These are phyloP conservation scores for Nemotelus nigrinus DNA, from an alignment of 2,888 invertebrate genomes.

Conservation along the genomic window DNA sequence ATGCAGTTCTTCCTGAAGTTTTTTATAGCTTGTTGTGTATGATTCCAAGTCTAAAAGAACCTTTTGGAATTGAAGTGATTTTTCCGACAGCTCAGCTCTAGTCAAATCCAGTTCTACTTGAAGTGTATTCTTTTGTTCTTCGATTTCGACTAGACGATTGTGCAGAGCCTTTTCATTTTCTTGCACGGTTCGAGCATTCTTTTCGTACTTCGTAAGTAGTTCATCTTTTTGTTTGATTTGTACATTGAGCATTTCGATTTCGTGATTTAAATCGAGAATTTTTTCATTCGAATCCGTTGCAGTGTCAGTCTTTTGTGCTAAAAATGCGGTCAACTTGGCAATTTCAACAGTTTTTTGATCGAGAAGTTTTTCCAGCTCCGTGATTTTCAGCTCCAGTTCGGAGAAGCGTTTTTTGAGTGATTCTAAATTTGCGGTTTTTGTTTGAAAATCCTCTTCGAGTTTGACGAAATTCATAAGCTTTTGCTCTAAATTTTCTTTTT, in stretches of 20 bases:
- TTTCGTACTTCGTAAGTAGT: slow-evolving; percentile 57
- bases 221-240: slow-evolving; percentile 59
- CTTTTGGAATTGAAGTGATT: slow-evolving; percentile 63
- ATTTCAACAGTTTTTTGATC: slow-evolving; percentile 61
- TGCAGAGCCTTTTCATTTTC: slow-evolving; percentile 58
- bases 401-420: slow-evolving; percentile 53
- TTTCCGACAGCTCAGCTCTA: slow-evolving; percentile 66
- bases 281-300: slow-evolving; percentile 36
- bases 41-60: slow-evolving; percentile 39
- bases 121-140: slow-evolving; percentile 57
- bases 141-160: slow-evolving; percentile 56
- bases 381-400: slow-evolving; percentile 54
- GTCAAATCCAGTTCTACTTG: slow-evolving; percentile 67
- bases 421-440: slow-evolving; percentile 49
- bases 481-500: slow-evolving; percentile 43
- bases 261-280: slow-evolving; percentile 48
- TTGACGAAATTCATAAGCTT: slow-evolving; percentile 48
- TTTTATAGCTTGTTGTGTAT: background rate
- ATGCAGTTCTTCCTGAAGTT: slow-evolving; percentile 66
- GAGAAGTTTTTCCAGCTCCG: slow-evolving; percentile 55
- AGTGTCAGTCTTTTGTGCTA: slow-evolving; percentile 3
- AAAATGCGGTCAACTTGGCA: slow-evolving; percentile 53
- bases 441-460: slow-evolving; percentile 52
- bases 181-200: slow-evolving; percentile 56
- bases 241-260: slow-evolving; percentile 55